Conservation (phyloP, 2,888 invertebrate species). For the Bruchidius siliquastri region DNA sequence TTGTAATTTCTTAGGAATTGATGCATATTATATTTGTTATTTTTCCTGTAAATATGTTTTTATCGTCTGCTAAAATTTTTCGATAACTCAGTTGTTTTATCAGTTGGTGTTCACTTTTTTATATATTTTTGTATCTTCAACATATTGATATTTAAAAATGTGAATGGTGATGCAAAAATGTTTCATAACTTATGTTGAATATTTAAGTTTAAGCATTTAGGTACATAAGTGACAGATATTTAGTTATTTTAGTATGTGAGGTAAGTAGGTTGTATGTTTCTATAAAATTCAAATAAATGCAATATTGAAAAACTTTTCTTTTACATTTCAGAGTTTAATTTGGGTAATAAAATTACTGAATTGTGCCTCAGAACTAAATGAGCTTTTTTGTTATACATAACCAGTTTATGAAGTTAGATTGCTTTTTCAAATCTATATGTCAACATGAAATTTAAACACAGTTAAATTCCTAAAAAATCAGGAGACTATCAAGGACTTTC, state of each 20-base stretch:
- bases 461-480: no score
- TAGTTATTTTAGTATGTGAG: background rate
- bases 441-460: no score
- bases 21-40: slow-evolving; percentile 28
- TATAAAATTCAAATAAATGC: background rate
- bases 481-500: no score
- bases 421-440: no score
- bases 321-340: background rate
- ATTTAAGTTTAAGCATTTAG: background rate
- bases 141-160: background rate
- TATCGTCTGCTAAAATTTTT: slow-evolving; percentile 2
- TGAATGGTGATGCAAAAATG: background rate
- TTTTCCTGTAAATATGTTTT: slow-evolving; percentile 20
- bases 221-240: background rate
- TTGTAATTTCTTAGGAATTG: slow-evolving; percentile 36
- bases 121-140: slow-evolving; percentile 5
- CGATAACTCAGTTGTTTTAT: slow-evolving; percentile 7
- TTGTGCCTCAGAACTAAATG: background rate
- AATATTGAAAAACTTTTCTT: background rate
- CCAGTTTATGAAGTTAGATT: background rate
- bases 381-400: background rate
- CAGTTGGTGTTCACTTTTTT: slow-evolving; percentile 6
- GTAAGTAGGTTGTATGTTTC: background rate
- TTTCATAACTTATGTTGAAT: background rate
- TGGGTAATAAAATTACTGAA: background rate